phyloP scores from a whole-genome alignment of 2,888 invertebrate species.

The Microctonus brassicae region DNA sequence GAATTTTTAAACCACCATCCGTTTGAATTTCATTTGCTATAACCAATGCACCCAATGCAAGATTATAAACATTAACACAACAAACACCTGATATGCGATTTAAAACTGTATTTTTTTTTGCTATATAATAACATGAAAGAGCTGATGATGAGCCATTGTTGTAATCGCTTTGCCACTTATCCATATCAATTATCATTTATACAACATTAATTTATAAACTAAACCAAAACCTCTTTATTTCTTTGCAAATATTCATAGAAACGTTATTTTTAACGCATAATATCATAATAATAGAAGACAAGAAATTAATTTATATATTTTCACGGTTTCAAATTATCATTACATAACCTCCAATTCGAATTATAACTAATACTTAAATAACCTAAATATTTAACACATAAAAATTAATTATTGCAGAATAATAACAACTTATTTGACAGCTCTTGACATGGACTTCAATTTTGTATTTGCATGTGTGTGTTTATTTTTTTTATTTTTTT shows the following conservation, averaged over 20 bases:
- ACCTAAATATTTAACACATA: background rate
- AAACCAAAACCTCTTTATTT: background rate
- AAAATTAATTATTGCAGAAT: background rate
- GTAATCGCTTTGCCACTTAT: constrained; percentile 40
- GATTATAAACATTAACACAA: constrained; percentile 49
- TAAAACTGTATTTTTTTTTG: constrained; percentile 51
- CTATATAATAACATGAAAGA: constrained; percentile 51
- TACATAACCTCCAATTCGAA: background rate
- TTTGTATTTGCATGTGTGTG: background rate
- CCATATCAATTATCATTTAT: constrained; percentile 38
- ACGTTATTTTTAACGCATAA: background rate
- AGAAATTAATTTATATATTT: background rate
- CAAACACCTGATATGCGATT: constrained; percentile 54
- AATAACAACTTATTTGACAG: background rate
- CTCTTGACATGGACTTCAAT: background rate
- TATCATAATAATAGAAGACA: background rate
- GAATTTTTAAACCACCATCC: constrained; percentile 53
- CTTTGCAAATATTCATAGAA: background rate
- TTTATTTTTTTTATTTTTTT: background rate
- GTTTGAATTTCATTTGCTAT: constrained; percentile 53
- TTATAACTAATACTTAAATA: background rate
- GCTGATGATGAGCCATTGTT: constrained; percentile 36
- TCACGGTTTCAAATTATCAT: background rate
- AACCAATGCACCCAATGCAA: constrained; percentile 58
- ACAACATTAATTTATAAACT: background rate